Conservation (phyloP, 2,888 invertebrate genomes). For the Campaea margaritaria region DNA sequence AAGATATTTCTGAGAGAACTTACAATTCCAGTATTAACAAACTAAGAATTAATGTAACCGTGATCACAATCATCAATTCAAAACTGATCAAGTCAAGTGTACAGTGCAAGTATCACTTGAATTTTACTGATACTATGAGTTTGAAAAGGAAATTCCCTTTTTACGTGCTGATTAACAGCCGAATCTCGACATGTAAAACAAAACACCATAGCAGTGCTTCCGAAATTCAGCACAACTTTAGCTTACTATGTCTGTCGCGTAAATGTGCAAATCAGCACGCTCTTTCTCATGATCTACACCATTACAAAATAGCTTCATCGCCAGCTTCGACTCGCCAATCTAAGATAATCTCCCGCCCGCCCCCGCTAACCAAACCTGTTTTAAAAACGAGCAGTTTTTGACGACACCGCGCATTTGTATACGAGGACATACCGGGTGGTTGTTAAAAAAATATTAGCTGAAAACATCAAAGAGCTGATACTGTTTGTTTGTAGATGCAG, state of each 20-base stretch:
- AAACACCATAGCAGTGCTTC: neutral
- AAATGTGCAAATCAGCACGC: neutral
- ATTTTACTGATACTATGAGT: no score
- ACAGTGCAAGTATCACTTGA: no score
- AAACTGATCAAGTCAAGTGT: no score
- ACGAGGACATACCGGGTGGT: neutral
- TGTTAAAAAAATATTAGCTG: neutral
- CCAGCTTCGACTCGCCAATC: constrained; percentile 37
- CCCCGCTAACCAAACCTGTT: constrained; percentile 26
- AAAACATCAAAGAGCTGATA: no score
- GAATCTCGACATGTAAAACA: no score
- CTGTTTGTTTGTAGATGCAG: neutral
- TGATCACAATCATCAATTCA: no score
- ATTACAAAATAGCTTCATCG: constrained; percentile 49
- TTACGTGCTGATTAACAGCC: no score
- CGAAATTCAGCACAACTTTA: neutral
- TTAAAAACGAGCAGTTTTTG: constrained; percentile 21
- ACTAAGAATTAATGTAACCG: no score
- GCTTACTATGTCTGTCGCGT: neutral
- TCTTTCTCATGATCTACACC: constrained; percentile 31
- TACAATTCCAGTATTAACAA: no score
- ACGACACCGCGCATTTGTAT: neutral
- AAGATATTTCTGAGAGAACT: no score
- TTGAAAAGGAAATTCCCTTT: no score
- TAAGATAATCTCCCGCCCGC: constrained; percentile 39